Base-by-base conservation (phyloP, 2,888 invertebrate species). In the Coenonympha arcania region DNA sequence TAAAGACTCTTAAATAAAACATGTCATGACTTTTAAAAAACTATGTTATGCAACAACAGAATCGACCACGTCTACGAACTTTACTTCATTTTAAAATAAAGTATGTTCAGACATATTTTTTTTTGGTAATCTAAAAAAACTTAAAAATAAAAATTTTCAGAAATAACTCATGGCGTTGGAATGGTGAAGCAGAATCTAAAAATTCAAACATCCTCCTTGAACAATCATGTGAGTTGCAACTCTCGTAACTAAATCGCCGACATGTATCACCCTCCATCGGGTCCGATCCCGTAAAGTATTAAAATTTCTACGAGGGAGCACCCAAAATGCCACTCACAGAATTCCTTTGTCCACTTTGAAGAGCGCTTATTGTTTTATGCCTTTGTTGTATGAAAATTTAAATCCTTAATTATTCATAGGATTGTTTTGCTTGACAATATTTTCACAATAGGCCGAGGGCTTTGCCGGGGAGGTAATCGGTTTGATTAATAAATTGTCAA, bases 401-500 rank as follows among this genome's bases (percentile, higher is more conserved):
- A 86, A 83, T 84, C 85, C 84, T 78, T 84, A 84, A 86, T 86
- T 85, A 86, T 86, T 86, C 85, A 85, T 78, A 79, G 84, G 81
- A 86, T 82, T 86, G 85, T 86, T 83, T 77, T 72, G 76, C 69
- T 68, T 69, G 76, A 79, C 81, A 83, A 82, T 86, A 86, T 85
- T 86, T 86, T 80, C 85, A 85, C 84, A 86, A 86, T 83, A 82
- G 83, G 69, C 76, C 72, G 64, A 73, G 75, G 78, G 74, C 72
- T 61, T 76, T 69, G 74, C 73, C 66, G 68, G 85, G 79, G 82
- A 74, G 79, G 85, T 83, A 86, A 86, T 86, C 83, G 84, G 76
- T 82, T 81, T 86, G 86, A 86, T 85, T 85, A 86, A 86, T 86
- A 86, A 85, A 86, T 86, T 86, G 86, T 85, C 86, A 86, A 85